Evolutionary conservation across 2,888 invertebrate genomes (phyloP).

Genomic region (Empis livida): DNA sequence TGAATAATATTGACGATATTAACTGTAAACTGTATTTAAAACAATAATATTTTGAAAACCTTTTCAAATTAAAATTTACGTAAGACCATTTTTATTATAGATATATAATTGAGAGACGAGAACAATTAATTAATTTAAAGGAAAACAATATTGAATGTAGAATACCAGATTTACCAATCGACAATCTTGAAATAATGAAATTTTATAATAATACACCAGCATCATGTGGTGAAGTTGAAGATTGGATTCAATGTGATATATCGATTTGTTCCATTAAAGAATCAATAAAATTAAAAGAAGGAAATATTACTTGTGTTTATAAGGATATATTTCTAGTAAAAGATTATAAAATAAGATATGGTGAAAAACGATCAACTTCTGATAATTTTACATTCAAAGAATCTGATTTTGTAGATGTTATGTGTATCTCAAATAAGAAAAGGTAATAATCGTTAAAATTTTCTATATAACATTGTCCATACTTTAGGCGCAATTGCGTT

Average conservation of each 20-base stretch:
- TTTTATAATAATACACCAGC: too few relatives aligned
- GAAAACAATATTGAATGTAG: constrained; percentile 39
- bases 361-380: constrained; percentile 39
- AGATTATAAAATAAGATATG: constrained; percentile 47
- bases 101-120: too few relatives aligned
- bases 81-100: too few relatives aligned
- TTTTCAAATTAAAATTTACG: too few relatives aligned
- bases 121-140: too few relatives aligned
- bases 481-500: too few relatives aligned
- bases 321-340: constrained; percentile 57
- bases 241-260: constrained; percentile 64
- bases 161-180: constrained; percentile 50
- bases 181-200: constrained; percentile 58
- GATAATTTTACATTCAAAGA: constrained; percentile 46
- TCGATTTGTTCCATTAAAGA: constrained; percentile 32
- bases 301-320: constrained; percentile 41
- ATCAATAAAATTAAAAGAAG: constrained; percentile 23
- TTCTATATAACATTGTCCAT: too few relatives aligned
- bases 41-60: too few relatives aligned
- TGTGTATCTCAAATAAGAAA: constrained; percentile 38
- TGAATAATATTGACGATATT: too few relatives aligned
- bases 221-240: constrained; percentile 44
- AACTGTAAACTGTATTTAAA: too few relatives aligned
- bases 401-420: constrained; percentile 60
- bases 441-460: too few relatives aligned